A percentile compares a stretch with the other conserved stretches of the same genome.
Evolutionary conservation across 2,888 invertebrate genomes (phyloP).

Genomic region (Abrostola tripartita): DNA sequence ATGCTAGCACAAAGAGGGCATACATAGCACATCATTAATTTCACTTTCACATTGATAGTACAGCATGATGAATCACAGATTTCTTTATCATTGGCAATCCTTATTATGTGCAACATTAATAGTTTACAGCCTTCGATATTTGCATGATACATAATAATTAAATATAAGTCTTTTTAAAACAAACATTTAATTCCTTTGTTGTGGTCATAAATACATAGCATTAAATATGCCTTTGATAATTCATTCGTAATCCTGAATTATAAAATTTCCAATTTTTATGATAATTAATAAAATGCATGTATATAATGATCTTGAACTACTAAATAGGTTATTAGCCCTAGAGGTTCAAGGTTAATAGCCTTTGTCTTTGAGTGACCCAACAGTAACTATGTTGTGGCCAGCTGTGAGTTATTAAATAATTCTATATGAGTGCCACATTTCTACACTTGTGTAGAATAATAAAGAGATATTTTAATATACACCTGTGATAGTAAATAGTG

Average conservation of each 20-base stretch:
- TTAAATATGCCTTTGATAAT: too few relatives aligned
- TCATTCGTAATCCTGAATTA: too few relatives aligned
- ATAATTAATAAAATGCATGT: too few relatives aligned
- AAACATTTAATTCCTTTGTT: background rate
- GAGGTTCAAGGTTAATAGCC: constrained; percentile 15
- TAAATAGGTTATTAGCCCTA: constrained; percentile 5
- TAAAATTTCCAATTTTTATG: too few relatives aligned
- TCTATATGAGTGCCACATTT: constrained; percentile 43
- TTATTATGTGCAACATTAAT: constrained; percentile 18
- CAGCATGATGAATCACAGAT: constrained; percentile 28
- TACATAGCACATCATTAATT: constrained; percentile 27
- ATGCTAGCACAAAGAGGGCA: constrained; percentile 13
- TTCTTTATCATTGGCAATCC: constrained; percentile 29
- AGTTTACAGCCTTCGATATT: background rate
- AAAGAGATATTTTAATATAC: constrained; percentile 19
- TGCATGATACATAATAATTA: constrained; percentile 11
- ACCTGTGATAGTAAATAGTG: background rate
- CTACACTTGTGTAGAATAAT: constrained; percentile 33
- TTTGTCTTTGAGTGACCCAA: background rate
- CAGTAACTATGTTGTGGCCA: constrained; percentile 40
- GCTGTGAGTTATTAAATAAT: constrained; percentile 38
- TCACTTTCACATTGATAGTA: constrained; percentile 45
- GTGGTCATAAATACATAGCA: background rate
- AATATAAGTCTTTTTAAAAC: background rate
- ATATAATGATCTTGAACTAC: too few relatives aligned